phyloP scores from a whole-genome alignment of 2,888 invertebrate species.

The Stenolophus ochropezus region DNA sequence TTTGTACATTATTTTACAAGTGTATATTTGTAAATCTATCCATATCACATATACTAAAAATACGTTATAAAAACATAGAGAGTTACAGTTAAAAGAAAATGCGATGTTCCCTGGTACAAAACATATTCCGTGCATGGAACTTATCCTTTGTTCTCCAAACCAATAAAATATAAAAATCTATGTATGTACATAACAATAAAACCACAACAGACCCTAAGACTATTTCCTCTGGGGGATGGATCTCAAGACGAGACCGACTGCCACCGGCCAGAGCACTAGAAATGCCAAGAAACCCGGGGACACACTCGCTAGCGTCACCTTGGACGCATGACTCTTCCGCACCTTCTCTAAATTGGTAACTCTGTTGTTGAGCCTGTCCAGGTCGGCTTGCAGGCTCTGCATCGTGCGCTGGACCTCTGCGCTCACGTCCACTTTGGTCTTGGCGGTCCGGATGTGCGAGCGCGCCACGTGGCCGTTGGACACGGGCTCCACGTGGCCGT shows the following conservation, averaged over 20 bases:
- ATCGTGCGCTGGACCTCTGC: conserved; percentile 74
- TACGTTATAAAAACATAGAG: conserved; percentile 35
- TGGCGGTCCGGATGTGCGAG: conserved; percentile 62
- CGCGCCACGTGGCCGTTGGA: conserved; percentile 66
- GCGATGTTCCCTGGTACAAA: conserved; percentile 7
- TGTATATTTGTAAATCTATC: conserved; percentile 38
- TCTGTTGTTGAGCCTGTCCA: conserved; percentile 73
- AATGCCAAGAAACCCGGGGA: conserved; percentile 75
- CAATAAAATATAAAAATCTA: conserved; percentile 67
- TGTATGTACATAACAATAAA: conserved; percentile 66
- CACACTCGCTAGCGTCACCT: conserved; percentile 64
- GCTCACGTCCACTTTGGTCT: conserved; percentile 71
- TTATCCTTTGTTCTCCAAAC: conserved; percentile 65
- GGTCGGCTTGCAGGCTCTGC: conserved; percentile 73
- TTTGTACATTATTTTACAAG: conserved; percentile 43
- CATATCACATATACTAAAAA: conserved; percentile 39
- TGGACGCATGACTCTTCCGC: conserved; percentile 60
- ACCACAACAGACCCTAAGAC: conserved; percentile 62
- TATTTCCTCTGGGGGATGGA: background rate
- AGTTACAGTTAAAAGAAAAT: conserved; percentile 14
- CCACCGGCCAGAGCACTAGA: conserved; percentile 81
- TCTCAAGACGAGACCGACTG: conserved; percentile 70
- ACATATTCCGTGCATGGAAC: conserved; percentile 10
- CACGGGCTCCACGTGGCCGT: conserved; percentile 57
- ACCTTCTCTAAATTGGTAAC: conserved; percentile 71